Base-by-base conservation (phyloP, 1,140 invertebrate species). In the Oncopodura yosiiana region DNA sequence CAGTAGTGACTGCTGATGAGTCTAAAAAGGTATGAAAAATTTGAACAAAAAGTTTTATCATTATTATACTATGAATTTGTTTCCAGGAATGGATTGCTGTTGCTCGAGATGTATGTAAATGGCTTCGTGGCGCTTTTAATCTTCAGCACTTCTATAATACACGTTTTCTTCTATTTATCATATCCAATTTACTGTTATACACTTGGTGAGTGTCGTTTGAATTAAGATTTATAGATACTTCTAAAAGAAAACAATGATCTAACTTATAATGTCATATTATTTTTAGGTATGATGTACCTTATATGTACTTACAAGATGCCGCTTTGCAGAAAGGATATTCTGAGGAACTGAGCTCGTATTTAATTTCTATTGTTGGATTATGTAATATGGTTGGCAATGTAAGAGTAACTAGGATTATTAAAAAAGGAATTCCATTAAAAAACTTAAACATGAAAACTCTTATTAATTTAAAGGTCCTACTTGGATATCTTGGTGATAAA, bases 401-500 rank as follows among this genome's bases (percentile, higher is more conserved):
- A 68, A 77, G 76, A 69, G 48, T 30, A 29, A 27, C 30, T 8
- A 18, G 16, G 3, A 14, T 46, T n/a, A n/a, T n/a, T 5, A 23
- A 26, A 19, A 9, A 5, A 21, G 2, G 4, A 21, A 29, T 41
- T 41, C 39, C 11, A n/a, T 43, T 21, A 30, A 24, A 38, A 16
- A 30, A 36, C 1, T 54, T 34, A 21, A 3, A 19, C 11, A n/a
- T 43, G 6, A 30, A 24, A 38, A 16, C 29, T 46, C 1, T 54
- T 34, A 21, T 2, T 52, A 46, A 38, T 56, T 76, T 76, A 3
- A 74, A 92, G 84, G 81, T 94, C 38, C 69, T 89, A 0, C 78
- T 91, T 38, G 91, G 91, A 27, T 90, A 87, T 78, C 76, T 85
- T 39, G 89, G 89, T 11, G 90, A 94, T 68, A 78, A 79, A 68